Evolutionary conservation across 2,113 vertebrate species (phyloP).

Genomic region (Aptenodytes patagonicus): DNA sequence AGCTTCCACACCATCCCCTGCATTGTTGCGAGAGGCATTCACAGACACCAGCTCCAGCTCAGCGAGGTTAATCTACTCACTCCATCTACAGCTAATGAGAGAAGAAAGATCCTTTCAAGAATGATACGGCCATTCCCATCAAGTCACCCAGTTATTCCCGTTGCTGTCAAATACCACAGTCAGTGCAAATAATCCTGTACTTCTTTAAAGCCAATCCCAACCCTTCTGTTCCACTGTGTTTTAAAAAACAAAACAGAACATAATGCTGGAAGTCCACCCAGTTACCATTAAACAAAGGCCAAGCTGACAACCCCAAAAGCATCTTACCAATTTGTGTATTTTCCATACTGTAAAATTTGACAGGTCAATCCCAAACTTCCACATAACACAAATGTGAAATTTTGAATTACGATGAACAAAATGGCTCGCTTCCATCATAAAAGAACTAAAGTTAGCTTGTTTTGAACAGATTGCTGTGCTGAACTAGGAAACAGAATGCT

Average conservation of each 20-base stretch:
- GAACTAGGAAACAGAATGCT: background rate
- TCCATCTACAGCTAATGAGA: background rate
- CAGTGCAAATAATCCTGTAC: background rate
- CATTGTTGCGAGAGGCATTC: too few species aligned
- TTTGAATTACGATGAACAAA: background rate
- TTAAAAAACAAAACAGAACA: background rate
- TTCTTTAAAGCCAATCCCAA: background rate
- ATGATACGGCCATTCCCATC: background rate
- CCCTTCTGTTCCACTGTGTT: rapidly evolving
- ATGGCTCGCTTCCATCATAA: background rate
- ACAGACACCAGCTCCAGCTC: background rate
- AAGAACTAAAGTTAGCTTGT: background rate
- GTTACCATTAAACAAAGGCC: background rate
- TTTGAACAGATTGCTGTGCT: background rate
- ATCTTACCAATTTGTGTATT: rapidly evolving
- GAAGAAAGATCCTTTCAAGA: background rate
- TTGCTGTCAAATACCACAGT: background rate
- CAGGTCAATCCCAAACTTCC: background rate
- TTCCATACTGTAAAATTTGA: background rate
- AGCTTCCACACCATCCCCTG: background rate
- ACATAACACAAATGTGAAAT: background rate
- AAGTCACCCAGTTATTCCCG: background rate
- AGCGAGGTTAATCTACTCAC: background rate
- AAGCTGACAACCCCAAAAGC: background rate
- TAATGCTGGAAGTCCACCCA: too few species aligned